These are phyloP conservation scores for Tupiocoris notatus DNA, from an alignment of 2,888 invertebrate genomes.

Conservation along the genomic window DNA sequence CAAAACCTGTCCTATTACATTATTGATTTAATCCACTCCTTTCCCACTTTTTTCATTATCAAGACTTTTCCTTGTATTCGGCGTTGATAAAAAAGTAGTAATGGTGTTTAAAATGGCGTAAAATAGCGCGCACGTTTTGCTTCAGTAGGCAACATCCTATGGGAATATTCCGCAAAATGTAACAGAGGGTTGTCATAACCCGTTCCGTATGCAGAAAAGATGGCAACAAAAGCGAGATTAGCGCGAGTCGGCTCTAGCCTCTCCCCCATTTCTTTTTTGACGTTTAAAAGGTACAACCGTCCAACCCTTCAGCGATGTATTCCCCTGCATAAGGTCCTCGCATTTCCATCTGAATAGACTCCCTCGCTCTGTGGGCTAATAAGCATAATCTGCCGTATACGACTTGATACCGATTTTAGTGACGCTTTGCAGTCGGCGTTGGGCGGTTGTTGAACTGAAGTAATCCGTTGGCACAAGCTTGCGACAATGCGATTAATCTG, in stretches of 20 bases:
- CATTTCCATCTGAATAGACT: neutral
- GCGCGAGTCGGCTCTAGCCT: neutral
- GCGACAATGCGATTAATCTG: too few relatives aligned
- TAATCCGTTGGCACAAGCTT: neutral
- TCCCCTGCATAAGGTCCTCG: neutral
- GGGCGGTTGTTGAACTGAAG: neutral
- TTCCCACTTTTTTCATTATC: too few relatives aligned
- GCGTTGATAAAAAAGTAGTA: too few relatives aligned
- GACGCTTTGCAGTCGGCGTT: neutral
- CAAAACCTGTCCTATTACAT: too few relatives aligned
- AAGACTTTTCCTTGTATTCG: too few relatives aligned
- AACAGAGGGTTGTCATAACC: too few relatives aligned
- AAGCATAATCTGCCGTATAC: slow-evolving; percentile 26
- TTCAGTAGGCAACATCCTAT: too few relatives aligned
- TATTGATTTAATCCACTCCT: too few relatives aligned
- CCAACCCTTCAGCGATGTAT: neutral
- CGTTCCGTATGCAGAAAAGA: neutral
- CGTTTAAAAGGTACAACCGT: neutral
- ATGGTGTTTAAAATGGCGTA: too few relatives aligned
- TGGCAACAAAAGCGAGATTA: neutral
- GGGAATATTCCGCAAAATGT: too few relatives aligned
- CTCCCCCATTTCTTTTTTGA: neutral
- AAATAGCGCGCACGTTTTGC: too few relatives aligned
- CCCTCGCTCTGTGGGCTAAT: slow-evolving; percentile 1
- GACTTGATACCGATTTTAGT: slow-evolving; percentile 17